A percentile compares a stretch with the other conserved stretches of the same genome.
Evolutionary conservation across 2,113 vertebrate genomes (phyloP).

Genomic region (Stigmatopora argus): DNA sequence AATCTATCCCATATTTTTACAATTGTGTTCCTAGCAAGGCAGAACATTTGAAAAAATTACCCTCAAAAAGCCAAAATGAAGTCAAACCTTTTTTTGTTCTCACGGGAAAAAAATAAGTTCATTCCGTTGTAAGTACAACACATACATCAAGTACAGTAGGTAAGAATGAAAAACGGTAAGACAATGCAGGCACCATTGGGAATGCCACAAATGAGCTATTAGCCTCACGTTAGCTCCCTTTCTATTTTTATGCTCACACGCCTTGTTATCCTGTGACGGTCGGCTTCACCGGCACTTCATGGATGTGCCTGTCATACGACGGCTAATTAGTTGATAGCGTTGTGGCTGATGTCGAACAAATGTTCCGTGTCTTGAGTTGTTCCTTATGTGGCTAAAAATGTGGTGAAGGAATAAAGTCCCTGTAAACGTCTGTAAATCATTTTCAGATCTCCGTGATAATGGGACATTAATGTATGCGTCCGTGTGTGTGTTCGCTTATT

Average conservation of each 20-base stretch:
- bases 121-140: too few relatives aligned
- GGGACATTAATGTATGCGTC: conserved; percentile 6
- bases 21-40: too few relatives aligned
- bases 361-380: neutral
- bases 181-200: conserved; percentile 1
- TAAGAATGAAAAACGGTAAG: too few relatives aligned
- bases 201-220: conserved; percentile 51
- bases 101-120: too few relatives aligned
- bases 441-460: conserved; percentile 41
- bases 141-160: too few relatives aligned
- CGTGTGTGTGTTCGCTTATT: conserved; percentile 2
- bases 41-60: too few relatives aligned
- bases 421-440: conserved; percentile 31
- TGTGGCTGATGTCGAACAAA: neutral
- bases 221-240: conserved; percentile 24
- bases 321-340: neutral
- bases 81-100: too few relatives aligned
- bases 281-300: conserved; percentile 19
- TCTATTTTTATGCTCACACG: conserved; percentile 6
- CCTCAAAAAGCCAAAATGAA: too few relatives aligned
- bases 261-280: conserved; percentile 34
- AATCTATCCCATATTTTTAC: too few relatives aligned
- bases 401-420: conserved; percentile 11
- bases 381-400: neutral
- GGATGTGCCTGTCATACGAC: conserved; percentile 1